Evolutionary conservation across 2,797 vertebrate genomes (phyloP), one percentile per base, ranked within the genome.

Genomic region (Poecilia gillii): DNA sequence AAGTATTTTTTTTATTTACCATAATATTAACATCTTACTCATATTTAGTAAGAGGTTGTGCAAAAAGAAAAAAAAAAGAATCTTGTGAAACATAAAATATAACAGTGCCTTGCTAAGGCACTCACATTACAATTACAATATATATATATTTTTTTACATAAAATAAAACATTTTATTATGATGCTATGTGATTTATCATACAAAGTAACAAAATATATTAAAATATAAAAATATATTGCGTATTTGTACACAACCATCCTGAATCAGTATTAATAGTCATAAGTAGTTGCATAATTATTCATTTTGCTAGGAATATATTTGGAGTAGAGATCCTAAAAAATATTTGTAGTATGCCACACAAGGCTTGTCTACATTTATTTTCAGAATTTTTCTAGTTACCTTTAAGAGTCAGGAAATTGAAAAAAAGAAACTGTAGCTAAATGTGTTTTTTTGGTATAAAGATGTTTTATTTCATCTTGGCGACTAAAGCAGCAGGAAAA

Each of bases 391-490:
- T 20, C 20, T 41, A 20, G 64, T 23, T 41, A 68, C 39, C 8
- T 68, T 41, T 41, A 68, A 11, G 36, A 41, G 64, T 68, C 64
- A 68, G 11, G 16, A 62, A 33, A 23, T 64, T 31, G 18, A 51
- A 28, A 3, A 66, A 25, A 23, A 41, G 33, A 25, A 12, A 39
- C 1, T 1, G 20, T 25, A 41, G 39, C 16, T 41, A 68, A 20
- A 68, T 70, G n/a, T n/a, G n/a, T n/a, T 70, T 13, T 11, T 70
- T 70, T 43, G 11, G 39, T 70, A 43, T 12, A 16, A 68, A 81
- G 51, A 77, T 55, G 18, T 47, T 73, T 43, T 43, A 71, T 73
- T 25, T 36, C 49, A 59, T 75, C 45, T n/a, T 23, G 16, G 72
- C 70, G 45, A 41, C 46, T 74, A 72, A 49, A 53, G 51, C 23